Evolutionary conservation across 2,113 vertebrate genomes (phyloP).

Genomic region (Leucosticte australis): DNA sequence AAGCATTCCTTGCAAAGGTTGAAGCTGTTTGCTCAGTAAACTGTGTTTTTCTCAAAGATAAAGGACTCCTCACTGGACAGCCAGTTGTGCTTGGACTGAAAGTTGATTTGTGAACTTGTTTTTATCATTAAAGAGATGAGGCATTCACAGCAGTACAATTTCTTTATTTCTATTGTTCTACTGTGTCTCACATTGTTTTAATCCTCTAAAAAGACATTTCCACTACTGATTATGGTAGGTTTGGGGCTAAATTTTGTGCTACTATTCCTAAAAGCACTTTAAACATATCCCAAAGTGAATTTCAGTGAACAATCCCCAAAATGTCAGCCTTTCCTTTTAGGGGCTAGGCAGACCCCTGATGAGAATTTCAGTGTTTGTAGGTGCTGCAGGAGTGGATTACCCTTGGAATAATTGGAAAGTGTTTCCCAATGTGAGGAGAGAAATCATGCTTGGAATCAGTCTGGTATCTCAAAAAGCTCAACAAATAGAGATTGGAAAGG

Average conservation of each 20-base stretch:
- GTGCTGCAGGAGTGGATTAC: not conserved
- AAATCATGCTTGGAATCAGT: not conserved
- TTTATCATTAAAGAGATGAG: not conserved
- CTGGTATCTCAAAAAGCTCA: not conserved
- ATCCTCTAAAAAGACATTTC: not conserved
- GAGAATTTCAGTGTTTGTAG: not conserved
- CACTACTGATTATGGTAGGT: not conserved
- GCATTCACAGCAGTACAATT: not conserved
- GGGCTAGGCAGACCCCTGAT: not conserved
- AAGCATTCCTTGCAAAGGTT: not conserved
- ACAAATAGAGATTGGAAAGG: not conserved
- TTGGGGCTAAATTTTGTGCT: not conserved
- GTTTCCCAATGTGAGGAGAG: not conserved
- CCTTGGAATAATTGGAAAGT: rapidly evolving
- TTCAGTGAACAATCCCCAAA: not conserved
- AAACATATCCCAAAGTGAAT: not conserved
- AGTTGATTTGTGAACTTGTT: not conserved
- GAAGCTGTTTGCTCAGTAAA: not conserved
- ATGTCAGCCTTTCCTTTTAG: not conserved
- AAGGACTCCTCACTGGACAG: not conserved
- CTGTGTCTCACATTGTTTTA: not conserved
- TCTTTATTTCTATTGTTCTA: not conserved
- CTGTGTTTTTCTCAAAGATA: not conserved
- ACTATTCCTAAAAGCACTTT: not conserved
- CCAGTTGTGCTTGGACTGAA: not conserved